Conservation (phyloP, 2,888 invertebrate genomes). For the Epiblema foenella region DNA sequence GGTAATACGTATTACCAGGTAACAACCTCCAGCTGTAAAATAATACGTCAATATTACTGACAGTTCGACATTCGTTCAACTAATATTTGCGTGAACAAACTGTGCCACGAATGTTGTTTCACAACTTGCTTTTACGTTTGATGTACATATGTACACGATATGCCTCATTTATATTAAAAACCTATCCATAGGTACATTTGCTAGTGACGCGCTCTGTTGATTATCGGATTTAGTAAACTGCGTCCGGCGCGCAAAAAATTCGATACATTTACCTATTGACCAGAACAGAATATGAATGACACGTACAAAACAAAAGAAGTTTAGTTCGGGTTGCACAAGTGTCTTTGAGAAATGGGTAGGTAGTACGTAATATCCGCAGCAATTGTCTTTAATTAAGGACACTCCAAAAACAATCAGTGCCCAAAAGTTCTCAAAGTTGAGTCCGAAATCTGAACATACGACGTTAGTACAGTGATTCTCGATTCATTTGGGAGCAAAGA, state of each 20-base stretch:
- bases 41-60: background rate
- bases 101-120: constrained; percentile 17
- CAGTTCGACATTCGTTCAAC: background rate
- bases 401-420: background rate
- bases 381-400: constrained; percentile 19
- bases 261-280: constrained; percentile 37
- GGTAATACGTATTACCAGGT: background rate
- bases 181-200: constrained; percentile 10
- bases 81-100: constrained; percentile 8
- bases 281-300: constrained; percentile 40
- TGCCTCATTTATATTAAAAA: constrained; percentile 17
- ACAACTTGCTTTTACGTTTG: background rate
- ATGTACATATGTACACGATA: constrained; percentile 12
- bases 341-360: background rate
- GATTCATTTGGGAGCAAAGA: background rate
- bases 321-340: constrained; percentile 17
- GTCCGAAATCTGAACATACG: background rate
- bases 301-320: constrained; percentile 27
- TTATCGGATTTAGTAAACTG: constrained; percentile 63
- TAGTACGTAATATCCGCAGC: constrained; percentile 8
- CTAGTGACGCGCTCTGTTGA: constrained; percentile 64
- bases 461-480: background rate
- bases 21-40: too few species aligned
- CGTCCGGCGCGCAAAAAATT: constrained; percentile 61
- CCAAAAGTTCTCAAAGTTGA: background rate